Evolutionary conservation across 2,797 vertebrate genomes (phyloP).

Genomic region (Orientallactaga sibirica): DNA sequence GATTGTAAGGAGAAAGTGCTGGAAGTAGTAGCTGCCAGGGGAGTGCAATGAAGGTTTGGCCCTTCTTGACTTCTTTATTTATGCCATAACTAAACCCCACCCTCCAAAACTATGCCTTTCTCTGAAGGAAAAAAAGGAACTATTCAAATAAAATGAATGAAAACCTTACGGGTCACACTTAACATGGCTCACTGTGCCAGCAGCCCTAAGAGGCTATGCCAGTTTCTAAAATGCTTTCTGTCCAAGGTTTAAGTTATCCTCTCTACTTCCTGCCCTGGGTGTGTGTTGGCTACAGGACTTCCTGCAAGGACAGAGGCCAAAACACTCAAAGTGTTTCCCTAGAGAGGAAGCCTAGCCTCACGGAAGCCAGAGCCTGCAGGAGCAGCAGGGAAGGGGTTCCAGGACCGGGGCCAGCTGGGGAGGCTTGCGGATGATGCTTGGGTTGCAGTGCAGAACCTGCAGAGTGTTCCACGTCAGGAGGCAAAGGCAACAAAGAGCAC

Average conservation of each 20-base stretch:
- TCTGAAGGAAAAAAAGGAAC: not conserved
- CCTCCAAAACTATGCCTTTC: not conserved
- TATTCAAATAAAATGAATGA: not conserved
- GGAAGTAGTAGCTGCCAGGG: rapidly evolving
- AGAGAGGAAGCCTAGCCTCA: slow-evolving; percentile 22
- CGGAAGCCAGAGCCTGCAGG: not conserved
- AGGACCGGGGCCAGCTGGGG: not conserved
- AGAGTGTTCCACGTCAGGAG: not conserved
- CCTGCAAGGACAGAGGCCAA: slow-evolving; percentile 58
- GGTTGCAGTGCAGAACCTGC: not conserved
- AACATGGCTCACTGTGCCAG: rapidly evolving
- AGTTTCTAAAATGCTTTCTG: not conserved
- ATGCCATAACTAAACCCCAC: rapidly evolving
- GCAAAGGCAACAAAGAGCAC: not conserved
- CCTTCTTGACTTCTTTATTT: not conserved
- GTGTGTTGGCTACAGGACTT: slow-evolving; percentile 12
- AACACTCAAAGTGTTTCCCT: not conserved
- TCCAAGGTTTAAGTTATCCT: not conserved
- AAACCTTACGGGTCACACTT: not conserved
- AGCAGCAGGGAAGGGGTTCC: not conserved
- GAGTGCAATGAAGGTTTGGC: rapidly evolving
- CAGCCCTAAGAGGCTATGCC: not conserved
- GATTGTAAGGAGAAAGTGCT: not conserved
- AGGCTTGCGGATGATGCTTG: rapidly evolving
- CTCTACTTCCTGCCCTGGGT: not conserved